Conservation (phyloP, 2,797 vertebrate genomes). For the Rhynchotus rufescens region DNA sequence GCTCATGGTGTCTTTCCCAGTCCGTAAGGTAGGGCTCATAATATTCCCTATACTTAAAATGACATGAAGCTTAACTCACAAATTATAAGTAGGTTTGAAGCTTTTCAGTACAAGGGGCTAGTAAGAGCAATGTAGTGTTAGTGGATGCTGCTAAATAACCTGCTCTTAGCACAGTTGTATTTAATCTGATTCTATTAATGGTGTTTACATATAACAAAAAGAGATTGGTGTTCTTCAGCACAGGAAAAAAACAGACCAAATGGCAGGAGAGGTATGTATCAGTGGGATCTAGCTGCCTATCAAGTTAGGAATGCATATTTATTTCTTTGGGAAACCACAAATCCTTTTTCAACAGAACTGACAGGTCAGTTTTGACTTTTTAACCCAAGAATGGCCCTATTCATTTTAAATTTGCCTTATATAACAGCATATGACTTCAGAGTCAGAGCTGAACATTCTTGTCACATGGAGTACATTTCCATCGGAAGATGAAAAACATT, state of each 20-base stretch:
- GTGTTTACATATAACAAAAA: neutral
- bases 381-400: neutral
- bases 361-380: conserved; percentile 36
- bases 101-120: neutral
- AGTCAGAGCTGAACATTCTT: neutral
- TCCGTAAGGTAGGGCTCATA: neutral
- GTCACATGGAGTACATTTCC: conserved; percentile 62
- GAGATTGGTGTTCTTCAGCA: neutral
- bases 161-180: neutral
- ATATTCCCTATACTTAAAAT: neutral
- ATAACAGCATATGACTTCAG: neutral
- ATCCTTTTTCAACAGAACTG: conserved; percentile 37
- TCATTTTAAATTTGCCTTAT: conserved; percentile 18
- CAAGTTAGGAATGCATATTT: neutral
- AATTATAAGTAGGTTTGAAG: neutral
- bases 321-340: conserved; percentile 46
- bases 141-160: neutral
- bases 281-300: neutral
- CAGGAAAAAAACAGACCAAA: neutral
- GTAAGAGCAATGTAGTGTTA: neutral
- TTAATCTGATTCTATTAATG: neutral
- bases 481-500: conserved; percentile 53
- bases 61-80: neutral
- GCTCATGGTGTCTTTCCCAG: rapidly evolving
- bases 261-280: neutral